A percentile compares a stretch with the other conserved stretches of the same genome.
phyloP scores from a whole-genome alignment of 1,140 invertebrate species.

The Temnothorax longispinosus region DNA sequence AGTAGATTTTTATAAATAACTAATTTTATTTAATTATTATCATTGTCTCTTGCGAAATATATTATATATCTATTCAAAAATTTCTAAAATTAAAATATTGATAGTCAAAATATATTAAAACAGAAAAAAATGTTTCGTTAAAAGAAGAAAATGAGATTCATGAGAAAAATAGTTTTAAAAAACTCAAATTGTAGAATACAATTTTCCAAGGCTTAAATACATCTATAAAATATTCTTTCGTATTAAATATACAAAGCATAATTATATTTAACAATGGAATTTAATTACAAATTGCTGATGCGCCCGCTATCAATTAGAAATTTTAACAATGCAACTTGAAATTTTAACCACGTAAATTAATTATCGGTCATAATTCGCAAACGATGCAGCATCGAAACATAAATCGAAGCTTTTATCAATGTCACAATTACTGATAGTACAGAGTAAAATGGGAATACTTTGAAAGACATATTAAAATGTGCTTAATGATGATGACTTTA shows the following conservation, averaged over 20 bases:
- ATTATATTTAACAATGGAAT: constrained; percentile 57
- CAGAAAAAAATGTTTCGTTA: not conserved
- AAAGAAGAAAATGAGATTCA: not conserved
- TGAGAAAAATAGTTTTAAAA: not conserved
- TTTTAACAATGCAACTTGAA: constrained; percentile 59
- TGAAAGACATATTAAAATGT: constrained; percentile 7
- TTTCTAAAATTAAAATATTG: not conserved
- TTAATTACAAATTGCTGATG: constrained; percentile 56
- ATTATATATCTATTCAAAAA: not conserved
- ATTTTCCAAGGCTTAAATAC: constrained; percentile 10
- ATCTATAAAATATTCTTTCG: not conserved
- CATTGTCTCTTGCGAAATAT: not conserved
- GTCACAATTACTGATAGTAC: constrained; percentile 40
- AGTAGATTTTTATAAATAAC: constrained; percentile 3
- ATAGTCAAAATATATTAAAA: not conserved
- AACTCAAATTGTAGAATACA: not conserved
- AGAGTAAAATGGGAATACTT: not conserved
- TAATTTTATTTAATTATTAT: constrained; percentile 15
- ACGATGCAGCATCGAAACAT: constrained; percentile 34
- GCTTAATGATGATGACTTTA: constrained; percentile 15
- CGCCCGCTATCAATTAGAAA: constrained; percentile 38
- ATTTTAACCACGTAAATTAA: constrained; percentile 53
- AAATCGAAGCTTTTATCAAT: constrained; percentile 42
- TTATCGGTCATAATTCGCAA: constrained; percentile 55
- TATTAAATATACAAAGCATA: constrained; percentile 48